These are phyloP conservation scores for Chunga burmeisteri DNA, from an alignment of 2,113 vertebrate genomes.

Conservation along the genomic window DNA sequence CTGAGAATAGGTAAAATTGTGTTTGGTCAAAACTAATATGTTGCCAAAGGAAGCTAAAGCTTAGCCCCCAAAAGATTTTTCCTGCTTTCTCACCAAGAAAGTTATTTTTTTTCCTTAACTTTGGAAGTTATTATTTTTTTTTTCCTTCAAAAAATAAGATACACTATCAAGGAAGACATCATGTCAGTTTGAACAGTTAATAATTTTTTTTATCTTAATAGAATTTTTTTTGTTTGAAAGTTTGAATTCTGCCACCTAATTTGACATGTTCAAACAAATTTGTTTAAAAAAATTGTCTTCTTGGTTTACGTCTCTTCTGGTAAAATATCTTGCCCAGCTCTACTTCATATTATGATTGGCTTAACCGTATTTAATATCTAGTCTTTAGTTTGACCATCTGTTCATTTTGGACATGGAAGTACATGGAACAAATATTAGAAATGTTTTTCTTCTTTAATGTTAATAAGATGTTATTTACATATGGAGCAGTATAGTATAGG, in stretches of 20 bases:
- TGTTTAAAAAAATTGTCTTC: background rate
- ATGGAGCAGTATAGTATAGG: background rate
- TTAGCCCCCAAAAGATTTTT: background rate
- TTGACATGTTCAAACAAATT: background rate
- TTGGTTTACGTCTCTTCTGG: background rate
- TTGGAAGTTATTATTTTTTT: background rate
- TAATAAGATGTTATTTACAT: background rate
- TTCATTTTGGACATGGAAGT: slow-evolving; percentile 17
- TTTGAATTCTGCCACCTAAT: background rate
- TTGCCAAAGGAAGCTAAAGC: background rate
- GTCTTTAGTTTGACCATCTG: slow-evolving; percentile 26
- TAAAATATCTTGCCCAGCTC: background rate
- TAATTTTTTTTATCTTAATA: background rate
- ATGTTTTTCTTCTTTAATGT: background rate
- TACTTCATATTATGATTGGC: background rate
- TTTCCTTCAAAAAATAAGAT: background rate
- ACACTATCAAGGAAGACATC: background rate
- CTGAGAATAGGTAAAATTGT: background rate
- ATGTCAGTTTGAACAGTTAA: background rate
- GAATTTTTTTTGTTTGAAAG: background rate
- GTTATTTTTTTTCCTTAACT: background rate
- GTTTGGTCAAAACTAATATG: background rate
- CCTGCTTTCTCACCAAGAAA: background rate
- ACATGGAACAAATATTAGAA: background rate
- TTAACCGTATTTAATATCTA: background rate